These are phyloP conservation scores for Callyntrura sp. DNA, from an alignment of 2,888 invertebrate species.

Conservation along the genomic window DNA sequence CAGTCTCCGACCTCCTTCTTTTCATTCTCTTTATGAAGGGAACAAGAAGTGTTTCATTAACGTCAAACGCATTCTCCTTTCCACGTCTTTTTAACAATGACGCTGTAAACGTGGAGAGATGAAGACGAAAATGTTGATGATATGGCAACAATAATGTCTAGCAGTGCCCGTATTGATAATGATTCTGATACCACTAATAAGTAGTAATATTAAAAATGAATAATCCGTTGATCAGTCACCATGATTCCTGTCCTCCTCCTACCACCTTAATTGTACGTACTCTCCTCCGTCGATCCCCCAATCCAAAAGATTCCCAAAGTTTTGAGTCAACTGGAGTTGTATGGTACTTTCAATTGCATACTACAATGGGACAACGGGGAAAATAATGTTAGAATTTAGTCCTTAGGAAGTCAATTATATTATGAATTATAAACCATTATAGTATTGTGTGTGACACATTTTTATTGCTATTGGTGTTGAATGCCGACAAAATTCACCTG, in stretches of 20 bases:
- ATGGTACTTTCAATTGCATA: too few relatives aligned
- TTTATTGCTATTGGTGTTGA: neutral
- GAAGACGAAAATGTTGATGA: slow-evolving; percentile 14
- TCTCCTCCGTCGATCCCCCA: neutral
- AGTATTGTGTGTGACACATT: neutral
- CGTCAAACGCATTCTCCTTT: neutral
- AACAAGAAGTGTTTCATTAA: neutral
- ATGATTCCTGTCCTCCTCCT: slow-evolving; percentile 67
- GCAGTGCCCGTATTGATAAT: neutral
- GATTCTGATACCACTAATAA: neutral
- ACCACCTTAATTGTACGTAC: neutral
- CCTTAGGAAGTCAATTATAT: neutral
- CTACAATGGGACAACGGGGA: too few relatives aligned
- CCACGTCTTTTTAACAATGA: neutral
- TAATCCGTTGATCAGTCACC: slow-evolving; percentile 67
- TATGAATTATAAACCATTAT: neutral
- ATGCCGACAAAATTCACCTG: neutral
- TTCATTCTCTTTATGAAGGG: neutral
- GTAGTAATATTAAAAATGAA: neutral
- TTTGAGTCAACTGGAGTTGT: too few relatives aligned
- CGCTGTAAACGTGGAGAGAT: neutral
- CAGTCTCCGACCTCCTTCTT: too few relatives aligned
- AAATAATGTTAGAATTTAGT: neutral
- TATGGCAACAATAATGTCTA: neutral
- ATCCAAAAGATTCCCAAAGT: neutral